A percentile compares a stretch with the other conserved stretches of the same genome.
Evolutionary conservation across 2,888 invertebrate genomes (phyloP).

Genomic region (Limenitis camilla): DNA sequence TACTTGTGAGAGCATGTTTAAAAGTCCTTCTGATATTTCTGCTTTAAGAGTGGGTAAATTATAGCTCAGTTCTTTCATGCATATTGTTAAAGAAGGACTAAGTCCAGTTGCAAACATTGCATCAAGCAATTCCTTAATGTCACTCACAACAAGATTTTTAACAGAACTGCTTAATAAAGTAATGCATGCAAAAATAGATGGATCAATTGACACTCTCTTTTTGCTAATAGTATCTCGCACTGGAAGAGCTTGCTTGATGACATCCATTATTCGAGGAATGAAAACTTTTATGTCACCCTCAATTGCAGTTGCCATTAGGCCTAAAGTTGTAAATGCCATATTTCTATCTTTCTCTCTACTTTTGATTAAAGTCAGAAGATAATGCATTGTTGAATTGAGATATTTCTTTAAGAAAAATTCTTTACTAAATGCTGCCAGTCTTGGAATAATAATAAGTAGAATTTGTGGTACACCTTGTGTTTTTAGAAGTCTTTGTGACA

Average conservation of each 20-base stretch:
- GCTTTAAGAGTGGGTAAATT: slow-evolving; percentile 90
- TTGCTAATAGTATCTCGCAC: slow-evolving; percentile 84
- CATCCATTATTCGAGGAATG: slow-evolving; percentile 89
- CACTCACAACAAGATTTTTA: slow-evolving; percentile 82
- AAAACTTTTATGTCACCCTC: slow-evolving; percentile 86
- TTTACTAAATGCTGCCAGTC: slow-evolving; percentile 94
- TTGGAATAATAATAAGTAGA: slow-evolving; percentile 88
- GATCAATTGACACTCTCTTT: slow-evolving; percentile 83
- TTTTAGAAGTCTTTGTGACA: slow-evolving; percentile 84
- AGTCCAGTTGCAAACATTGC: slow-evolving; percentile 95
- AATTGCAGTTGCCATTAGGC: slow-evolving; percentile 92
- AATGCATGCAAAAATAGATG: slow-evolving; percentile 94
- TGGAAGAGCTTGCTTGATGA: slow-evolving; percentile 84
- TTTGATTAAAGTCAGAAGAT: slow-evolving; percentile 83
- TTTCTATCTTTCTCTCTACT: slow-evolving; percentile 90
- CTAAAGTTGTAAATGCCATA: slow-evolving; percentile 91
- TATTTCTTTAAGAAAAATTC: slow-evolving; percentile 85
- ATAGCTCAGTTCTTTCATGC: slow-evolving; percentile 90
- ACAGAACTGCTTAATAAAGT: slow-evolving; percentile 92
- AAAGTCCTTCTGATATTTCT: slow-evolving; percentile 93
- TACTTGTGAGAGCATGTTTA: slow-evolving; percentile 92
- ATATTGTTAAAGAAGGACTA: slow-evolving; percentile 91
- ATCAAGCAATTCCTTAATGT: slow-evolving; percentile 89
- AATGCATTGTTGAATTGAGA: slow-evolving; percentile 82
- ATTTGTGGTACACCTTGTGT: slow-evolving; percentile 90